Evolutionary conservation across 2,797 vertebrate genomes (phyloP).

Genomic region (Danio choprae): DNA sequence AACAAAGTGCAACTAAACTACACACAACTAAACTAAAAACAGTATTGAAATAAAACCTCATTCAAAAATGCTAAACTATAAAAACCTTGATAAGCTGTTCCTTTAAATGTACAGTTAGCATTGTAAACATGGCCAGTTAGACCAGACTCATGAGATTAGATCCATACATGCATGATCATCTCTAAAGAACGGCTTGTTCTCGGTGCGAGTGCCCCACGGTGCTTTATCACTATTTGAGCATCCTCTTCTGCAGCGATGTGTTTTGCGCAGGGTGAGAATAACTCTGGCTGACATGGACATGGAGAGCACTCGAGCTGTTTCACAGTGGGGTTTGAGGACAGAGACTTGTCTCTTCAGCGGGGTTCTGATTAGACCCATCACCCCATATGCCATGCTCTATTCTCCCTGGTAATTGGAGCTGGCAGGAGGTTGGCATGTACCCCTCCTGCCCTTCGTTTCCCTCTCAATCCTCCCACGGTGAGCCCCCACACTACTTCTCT

Average conservation of each 20-base stretch:
- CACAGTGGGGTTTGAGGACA: slow-evolving; percentile 74
- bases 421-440: slow-evolving; percentile 81
- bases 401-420: slow-evolving; percentile 83
- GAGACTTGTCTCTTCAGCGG: slow-evolving; percentile 78
- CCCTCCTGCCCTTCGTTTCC: slow-evolving; percentile 63
- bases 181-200: slow-evolving; percentile 54
- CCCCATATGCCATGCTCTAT: slow-evolving; percentile 78
- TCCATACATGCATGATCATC: slow-evolving; percentile 42
- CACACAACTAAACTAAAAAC: no score
- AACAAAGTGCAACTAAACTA: no score
- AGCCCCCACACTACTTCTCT: not conserved
- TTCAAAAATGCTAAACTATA: no score
- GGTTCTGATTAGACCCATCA: slow-evolving; percentile 82
- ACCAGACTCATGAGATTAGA: not conserved
- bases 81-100: not conserved
- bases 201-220: slow-evolving; percentile 62
- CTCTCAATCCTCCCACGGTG: slow-evolving; percentile 47
- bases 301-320: slow-evolving; percentile 73
- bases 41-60: no score
- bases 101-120: not conserved
- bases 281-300: slow-evolving; percentile 63
- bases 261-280: slow-evolving; percentile 67
- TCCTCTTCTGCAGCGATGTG: slow-evolving; percentile 66
- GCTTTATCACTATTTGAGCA: slow-evolving; percentile 65
- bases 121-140: slow-evolving; percentile 57